Base-by-base conservation (phyloP, 1,140 invertebrate genomes). In the Zelostemma sp. region DNA sequence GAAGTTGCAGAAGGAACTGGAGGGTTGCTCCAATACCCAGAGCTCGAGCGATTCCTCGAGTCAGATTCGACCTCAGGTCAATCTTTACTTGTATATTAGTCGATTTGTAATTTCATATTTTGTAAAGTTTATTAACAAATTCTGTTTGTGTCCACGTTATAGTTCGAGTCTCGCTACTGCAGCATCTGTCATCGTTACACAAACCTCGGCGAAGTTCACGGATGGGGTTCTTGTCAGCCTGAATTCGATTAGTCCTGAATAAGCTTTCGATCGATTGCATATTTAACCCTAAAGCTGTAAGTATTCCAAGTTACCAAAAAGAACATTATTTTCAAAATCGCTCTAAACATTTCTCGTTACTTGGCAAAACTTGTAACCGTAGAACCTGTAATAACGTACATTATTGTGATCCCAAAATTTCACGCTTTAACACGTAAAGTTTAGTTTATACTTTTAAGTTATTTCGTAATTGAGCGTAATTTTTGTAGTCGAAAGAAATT, bases 141-240 rank as follows among this genome's bases (percentile, higher is more conserved):
- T 35, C 33, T 35, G 11, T 35, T 35, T 35, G 33, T 35, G 11
- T 35, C 2, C n/a, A 35, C 33, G 33, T 11, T 18, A 16, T 12
- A 43, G 41, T 43, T 17, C 16, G 17, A 43, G 6, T 15, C 11
- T 43, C 14, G 11, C 12, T 43, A 49, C 14, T 66, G 55, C 14
- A 17, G 9, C 1, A 59, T 55, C 41, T 66, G 63, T 38, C 3
- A 43, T 5, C 49, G 45, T 1, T 33, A 21, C 14, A 55, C 28
- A 8, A 12, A 12, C 15, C 45, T 50, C 3, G 43, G 38, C 8
- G 56, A 66, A 35, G 28, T 17, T 35, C 56, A 66, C 31, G 63
- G 63, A 35, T 57, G 54, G 54, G 50, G 57, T 40, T 14, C 18
- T 53, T 64, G 61, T 51, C 45, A 45, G 14, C 49, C 57, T 47